Base-by-base conservation (phyloP, 1,140 invertebrate species). In the Lutraria rhynchaena region DNA sequence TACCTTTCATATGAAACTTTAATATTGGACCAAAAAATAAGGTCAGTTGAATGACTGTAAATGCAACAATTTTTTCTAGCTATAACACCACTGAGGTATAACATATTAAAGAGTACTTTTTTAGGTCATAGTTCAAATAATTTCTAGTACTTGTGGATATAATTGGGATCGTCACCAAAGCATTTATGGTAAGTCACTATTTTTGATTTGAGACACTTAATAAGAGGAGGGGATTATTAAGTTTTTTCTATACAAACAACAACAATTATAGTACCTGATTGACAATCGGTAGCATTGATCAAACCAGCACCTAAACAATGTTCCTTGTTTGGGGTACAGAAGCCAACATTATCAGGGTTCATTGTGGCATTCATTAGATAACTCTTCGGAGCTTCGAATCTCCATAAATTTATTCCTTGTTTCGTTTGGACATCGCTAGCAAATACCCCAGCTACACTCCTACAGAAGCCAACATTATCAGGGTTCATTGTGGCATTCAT, bases 331-430 rank as follows among this genome's bases (percentile, higher is more conserved):
- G 91, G 91, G 11, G 88, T 91, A 85, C 92, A 92, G 81, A 92
- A 92, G 3, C 92, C 92, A 24, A 83, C 80, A 80, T 92, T 92
- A 77, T 89, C 89, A 3, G 91, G 91, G 57, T 92, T 92, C 0
- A 83, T 69, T 1, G 87, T 87, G 11, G 77, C 85, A 81, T 89
- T 91, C 4, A 77, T 84, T 51, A 92, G 82, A 22, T 89, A 87
- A 4, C 73, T 65, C n/a, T 53, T 27, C 3, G 86, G 71, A 3
- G 87, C 87, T 17, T 78, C 82, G 82, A 85, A 92, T 17, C 91
- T 82, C 65, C 87, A 85, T 9, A 92, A 63, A 22, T 61, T 31
- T 46, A 92, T 90, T 4, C 86, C 88, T 46, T 90, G 85, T 3
- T 77, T n/a, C 0, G 84, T 82, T 22, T 85, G 81, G 0, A 87